A percentile compares a stretch with the other conserved stretches of the same genome.
These are phyloP conservation scores for Nyctereutes procyonoides DNA, from an alignment of 2,113 vertebrate species.

Conservation along the genomic window DNA sequence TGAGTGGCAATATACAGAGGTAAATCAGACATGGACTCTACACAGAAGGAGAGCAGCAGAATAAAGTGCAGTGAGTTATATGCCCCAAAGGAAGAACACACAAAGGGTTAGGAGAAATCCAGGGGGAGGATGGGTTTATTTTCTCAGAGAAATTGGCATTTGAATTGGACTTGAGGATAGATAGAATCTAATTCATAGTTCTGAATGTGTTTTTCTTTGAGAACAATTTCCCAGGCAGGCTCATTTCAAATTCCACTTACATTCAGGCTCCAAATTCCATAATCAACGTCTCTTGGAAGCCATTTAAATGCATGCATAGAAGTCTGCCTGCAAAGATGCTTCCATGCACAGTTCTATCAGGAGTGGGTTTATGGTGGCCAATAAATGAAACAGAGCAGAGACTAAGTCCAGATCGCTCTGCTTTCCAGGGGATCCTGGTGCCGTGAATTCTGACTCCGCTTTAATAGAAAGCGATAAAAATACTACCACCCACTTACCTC, in stretches of 20 bases:
- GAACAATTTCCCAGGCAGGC: slow-evolving; percentile 6
- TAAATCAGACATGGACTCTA: not conserved
- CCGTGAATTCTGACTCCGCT: slow-evolving; percentile 23
- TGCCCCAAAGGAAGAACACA: not conserved
- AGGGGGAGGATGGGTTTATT: not conserved
- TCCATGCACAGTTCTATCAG: not conserved
- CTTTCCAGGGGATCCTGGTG: slow-evolving; percentile 23
- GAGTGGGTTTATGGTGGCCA: not conserved
- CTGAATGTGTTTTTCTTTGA: slow-evolving; percentile 33
- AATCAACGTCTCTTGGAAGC: not conserved
- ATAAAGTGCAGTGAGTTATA: not conserved
- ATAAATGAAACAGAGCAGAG: not conserved
- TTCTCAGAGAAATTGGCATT: not conserved
- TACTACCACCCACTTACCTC: slow-evolving; percentile 67
- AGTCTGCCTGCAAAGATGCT: not conserved
- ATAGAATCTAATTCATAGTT: not conserved
- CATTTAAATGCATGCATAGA: not conserved
- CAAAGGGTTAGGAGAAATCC: not conserved
- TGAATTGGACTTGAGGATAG: not conserved
- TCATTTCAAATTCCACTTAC: slow-evolving; percentile 20
- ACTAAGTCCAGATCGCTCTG: not conserved
- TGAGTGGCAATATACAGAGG: not conserved
- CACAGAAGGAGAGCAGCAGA: not conserved
- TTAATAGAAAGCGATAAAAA: slow-evolving; percentile 70
- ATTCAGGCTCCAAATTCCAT: not conserved